A percentile compares a stretch with the other conserved stretches of the same genome.
Conservation (phyloP, 2,797 vertebrate species). For the Nothura maculosa region DNA sequence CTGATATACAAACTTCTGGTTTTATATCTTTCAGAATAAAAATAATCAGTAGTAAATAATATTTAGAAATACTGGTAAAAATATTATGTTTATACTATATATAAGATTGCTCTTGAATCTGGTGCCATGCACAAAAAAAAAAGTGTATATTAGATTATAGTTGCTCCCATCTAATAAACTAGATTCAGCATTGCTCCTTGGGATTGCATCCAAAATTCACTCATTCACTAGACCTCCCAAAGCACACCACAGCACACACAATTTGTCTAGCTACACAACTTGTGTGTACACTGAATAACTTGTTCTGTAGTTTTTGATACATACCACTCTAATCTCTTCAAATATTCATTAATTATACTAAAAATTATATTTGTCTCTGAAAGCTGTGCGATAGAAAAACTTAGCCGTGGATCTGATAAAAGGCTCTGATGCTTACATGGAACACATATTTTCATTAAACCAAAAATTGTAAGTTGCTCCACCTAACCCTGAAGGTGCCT, state of each 20-base stretch:
- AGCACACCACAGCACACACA: background rate
- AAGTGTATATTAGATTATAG: background rate
- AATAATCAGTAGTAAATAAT: background rate
- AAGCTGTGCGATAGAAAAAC: background rate
- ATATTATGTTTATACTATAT: background rate
- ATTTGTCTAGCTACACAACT: background rate
- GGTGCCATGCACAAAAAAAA: background rate
- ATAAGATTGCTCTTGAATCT: background rate
- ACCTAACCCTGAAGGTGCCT: constrained; percentile 41
- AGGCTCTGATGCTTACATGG: background rate
- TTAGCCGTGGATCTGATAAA: background rate
- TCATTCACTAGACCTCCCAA: background rate
- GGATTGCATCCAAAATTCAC: constrained; percentile 3
- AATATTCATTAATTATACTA: background rate
- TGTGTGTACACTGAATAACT: background rate
- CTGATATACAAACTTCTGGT: background rate
- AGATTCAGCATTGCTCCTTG: background rate
- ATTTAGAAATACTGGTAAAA: background rate
- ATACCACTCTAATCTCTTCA: background rate
- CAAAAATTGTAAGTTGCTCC: constrained; percentile 3
- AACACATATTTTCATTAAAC: background rate
- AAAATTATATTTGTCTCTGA: background rate
- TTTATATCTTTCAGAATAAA: background rate
- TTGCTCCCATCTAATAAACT: background rate
- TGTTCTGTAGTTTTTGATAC: background rate